Conservation (phyloP, 2,888 invertebrate species). For the Drepana falcataria region DNA sequence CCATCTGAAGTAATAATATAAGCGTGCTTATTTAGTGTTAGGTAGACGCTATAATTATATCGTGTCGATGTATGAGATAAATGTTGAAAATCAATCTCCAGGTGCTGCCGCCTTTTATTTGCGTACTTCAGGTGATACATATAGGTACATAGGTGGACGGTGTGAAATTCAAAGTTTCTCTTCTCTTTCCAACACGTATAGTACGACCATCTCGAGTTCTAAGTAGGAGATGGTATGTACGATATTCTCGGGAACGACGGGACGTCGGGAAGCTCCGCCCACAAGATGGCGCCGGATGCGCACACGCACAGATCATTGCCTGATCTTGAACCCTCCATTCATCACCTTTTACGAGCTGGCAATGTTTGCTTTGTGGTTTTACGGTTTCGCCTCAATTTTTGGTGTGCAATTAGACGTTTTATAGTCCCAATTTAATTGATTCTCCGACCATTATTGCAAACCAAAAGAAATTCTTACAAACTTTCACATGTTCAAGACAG, state of each 20-base stretch:
- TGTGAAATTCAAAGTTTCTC: slow-evolving; percentile 24
- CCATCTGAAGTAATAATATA: too few relatives aligned
- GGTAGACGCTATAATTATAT: too few relatives aligned
- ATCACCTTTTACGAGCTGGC: slow-evolving; percentile 63
- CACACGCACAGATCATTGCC: slow-evolving; percentile 39
- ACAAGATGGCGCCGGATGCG: slow-evolving; percentile 61
- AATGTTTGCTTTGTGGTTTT: slow-evolving; percentile 59
- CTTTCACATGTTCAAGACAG: slow-evolving; percentile 14
- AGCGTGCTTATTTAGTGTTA: too few relatives aligned
- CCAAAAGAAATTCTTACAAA: slow-evolving; percentile 25
- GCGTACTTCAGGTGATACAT: slow-evolving; percentile 15
- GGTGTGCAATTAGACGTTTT: slow-evolving; percentile 52
- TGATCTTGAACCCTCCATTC: slow-evolving; percentile 71
- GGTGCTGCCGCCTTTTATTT: neutral
- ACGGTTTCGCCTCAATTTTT: slow-evolving; percentile 66
- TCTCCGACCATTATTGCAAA: slow-evolving; percentile 33
- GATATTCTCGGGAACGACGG: slow-evolving; percentile 10
- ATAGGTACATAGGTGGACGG: slow-evolving; percentile 11
- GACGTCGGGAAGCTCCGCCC: slow-evolving; percentile 46
- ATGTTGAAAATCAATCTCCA: slow-evolving; percentile 1
- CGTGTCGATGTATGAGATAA: too few relatives aligned
- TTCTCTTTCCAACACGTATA: slow-evolving; percentile 46
- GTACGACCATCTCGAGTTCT: slow-evolving; percentile 30
- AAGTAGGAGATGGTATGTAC: slow-evolving; percentile 11
- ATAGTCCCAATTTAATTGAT: slow-evolving; percentile 45